These are phyloP conservation scores for Mionectes olivaceus DNA, from an alignment of 2,797 vertebrate species.

Conservation along the genomic window DNA sequence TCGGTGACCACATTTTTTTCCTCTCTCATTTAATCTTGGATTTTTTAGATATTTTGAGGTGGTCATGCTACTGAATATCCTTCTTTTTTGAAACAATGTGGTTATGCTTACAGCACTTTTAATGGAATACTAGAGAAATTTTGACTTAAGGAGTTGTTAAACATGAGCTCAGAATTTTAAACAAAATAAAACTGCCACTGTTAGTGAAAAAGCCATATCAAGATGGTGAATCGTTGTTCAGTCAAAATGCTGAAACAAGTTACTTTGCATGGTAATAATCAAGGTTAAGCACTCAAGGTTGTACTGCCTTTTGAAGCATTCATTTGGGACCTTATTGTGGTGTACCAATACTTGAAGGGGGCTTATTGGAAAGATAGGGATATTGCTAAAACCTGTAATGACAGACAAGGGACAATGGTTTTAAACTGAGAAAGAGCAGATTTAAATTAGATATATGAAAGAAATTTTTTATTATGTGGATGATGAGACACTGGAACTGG, in stretches of 20 bases:
- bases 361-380: neutral
- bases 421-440: neutral
- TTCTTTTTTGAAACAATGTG: neutral
- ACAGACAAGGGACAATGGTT: neutral
- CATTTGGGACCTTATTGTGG: neutral
- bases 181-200: neutral
- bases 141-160: neutral
- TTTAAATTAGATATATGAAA: neutral
- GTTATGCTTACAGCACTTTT: neutral
- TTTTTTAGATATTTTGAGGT: neutral
- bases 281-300: neutral
- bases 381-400: neutral
- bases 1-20: neutral
- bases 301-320: neutral
- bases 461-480: neutral
- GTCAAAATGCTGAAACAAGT: neutral
- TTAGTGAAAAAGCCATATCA: neutral
- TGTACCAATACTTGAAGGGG: neutral
- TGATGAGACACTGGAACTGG: neutral
- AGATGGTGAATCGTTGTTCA: neutral
- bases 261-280: neutral
- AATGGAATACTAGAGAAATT: neutral
- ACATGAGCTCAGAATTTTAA: neutral
- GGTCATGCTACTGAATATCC: rapidly evolving
- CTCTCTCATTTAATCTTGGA: neutral